Evolutionary conservation across 1,140 invertebrate genomes (phyloP), one percentile per base, ranked within the genome.

Genomic region (Aphelenchoides besseyi): DNA sequence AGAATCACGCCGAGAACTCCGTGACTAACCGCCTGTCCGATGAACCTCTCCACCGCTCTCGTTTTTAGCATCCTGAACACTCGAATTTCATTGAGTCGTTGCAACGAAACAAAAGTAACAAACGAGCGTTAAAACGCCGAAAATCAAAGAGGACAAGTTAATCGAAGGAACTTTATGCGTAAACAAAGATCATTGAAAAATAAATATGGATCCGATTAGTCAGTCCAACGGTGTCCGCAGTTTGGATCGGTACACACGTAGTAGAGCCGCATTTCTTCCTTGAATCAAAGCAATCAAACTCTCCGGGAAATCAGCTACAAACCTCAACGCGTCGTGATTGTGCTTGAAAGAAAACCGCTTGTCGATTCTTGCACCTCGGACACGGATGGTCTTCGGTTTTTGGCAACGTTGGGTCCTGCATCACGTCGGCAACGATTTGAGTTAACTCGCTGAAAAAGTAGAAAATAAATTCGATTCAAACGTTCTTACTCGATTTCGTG

Each of bases 361-460:
- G 94, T 79, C 91, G 88, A 81, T 97, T 90, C 61, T 89, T 89
- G 86, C 97, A 99, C 85, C 94, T 93, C 8, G 95, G 95, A 87
- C 96, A 99, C 29, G 92, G 92, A 87, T 98, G 96, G 82, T 99
- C 95, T 84, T 97, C 94, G 0, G 96, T 98, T 74, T 95, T 89
- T 5, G 97, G 97, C 70, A 99, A 86, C 16, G 97, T 98, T 23
- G 96, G 96, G 85, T 98, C 96, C 35, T 94, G 94, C 73, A 97
- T 93, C 0, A 98, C 95, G 86, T 98, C 96, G 2, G 93, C 91
- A 54, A 96, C 93, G 79, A 98, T 98, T 86, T 98, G 95, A 0
- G 95, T 97, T 69, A 98, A 86, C 87, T 98, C 95, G 86, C 91
- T 92, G 80, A 75, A 87, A 87, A 35, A n/a, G 35, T 9, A 63